These are phyloP conservation scores for Calliphora vomitoria DNA, from an alignment of 2,888 invertebrate genomes.

Conservation along the genomic window DNA sequence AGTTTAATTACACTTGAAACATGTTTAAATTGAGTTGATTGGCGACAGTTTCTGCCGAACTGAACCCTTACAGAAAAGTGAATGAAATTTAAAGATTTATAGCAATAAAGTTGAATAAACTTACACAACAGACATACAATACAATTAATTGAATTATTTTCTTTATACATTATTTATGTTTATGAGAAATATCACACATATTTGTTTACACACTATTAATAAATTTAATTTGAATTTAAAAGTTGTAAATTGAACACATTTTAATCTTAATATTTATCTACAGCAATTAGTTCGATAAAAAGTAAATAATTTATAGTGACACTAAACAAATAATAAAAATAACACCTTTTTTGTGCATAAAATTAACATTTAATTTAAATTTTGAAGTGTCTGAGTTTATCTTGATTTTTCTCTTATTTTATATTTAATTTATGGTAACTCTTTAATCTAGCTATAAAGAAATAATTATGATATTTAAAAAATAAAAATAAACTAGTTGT, in stretches of 20 bases:
- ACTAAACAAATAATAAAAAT: conserved; percentile 45
- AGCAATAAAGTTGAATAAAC: conserved; percentile 32
- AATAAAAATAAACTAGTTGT: neutral
- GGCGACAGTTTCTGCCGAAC: neutral
- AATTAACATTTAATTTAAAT: conserved; percentile 39
- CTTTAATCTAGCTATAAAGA: conserved; percentile 1
- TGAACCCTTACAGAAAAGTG: neutral
- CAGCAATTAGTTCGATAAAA: neutral
- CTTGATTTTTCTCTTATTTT: neutral
- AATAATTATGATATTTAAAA: conserved; percentile 11
- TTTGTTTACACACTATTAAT: neutral
- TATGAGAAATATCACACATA: conserved; percentile 21
- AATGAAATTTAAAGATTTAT: conserved; percentile 25
- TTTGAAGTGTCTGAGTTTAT: conserved; percentile 1
- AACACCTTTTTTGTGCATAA: conserved; percentile 38
- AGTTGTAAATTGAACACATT: neutral
- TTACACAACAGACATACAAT: neutral
- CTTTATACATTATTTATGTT: conserved; percentile 10
- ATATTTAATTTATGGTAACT: conserved; percentile 27
- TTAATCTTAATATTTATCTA: conserved; percentile 11
- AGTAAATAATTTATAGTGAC: conserved; percentile 21
- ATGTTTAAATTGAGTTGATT: conserved; percentile 39
- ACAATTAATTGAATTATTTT: neutral
- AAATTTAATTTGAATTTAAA: neutral
- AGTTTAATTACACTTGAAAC: conserved; percentile 25